Percentiles rank a stretch among this genome's conserved stretches.
Conservation (phyloP, 2,888 invertebrate species). For the Cyclophora albipunctata region DNA sequence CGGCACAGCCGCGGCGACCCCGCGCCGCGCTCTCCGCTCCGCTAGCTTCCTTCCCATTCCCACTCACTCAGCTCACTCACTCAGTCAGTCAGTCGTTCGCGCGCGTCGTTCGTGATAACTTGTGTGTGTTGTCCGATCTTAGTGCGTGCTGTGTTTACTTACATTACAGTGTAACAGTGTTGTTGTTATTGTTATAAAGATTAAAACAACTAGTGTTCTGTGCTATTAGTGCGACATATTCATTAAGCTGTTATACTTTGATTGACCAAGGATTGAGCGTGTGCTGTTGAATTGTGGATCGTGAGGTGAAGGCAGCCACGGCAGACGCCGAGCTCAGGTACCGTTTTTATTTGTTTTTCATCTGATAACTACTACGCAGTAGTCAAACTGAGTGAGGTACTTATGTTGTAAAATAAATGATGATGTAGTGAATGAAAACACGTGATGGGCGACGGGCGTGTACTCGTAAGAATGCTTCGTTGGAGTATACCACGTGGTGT, state of each 20-base stretch:
- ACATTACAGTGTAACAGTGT: constrained; percentile 40
- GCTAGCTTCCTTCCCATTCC: constrained; percentile 39
- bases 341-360: constrained; percentile 58
- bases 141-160: constrained; percentile 62
- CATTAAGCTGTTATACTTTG: constrained; percentile 15
- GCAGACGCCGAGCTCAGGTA: constrained; percentile 69
- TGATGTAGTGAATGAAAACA: constrained; percentile 48
- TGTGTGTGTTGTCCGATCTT: constrained; percentile 37
- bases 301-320: constrained; percentile 52
- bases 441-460: constrained; percentile 56
- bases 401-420: constrained; percentile 17
- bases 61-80: constrained; percentile 13
- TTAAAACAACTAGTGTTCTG: constrained; percentile 49
- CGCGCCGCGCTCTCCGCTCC: constrained; percentile 20
- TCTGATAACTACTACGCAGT: constrained; percentile 43
- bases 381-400: too few species aligned
- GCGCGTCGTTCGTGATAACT: constrained; percentile 54
- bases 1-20: constrained; percentile 5
- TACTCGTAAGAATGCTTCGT: constrained; percentile 22
- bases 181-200: constrained; percentile 51
- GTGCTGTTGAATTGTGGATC: constrained; percentile 40
- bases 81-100: constrained; percentile 51
- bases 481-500: constrained; percentile 62
- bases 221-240: constrained; percentile 33
- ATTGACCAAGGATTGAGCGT: constrained; percentile 27